Percentiles rank a stretch among this genome's conserved stretches.
These are phyloP conservation scores for Osedax fenrisi DNA, from an alignment of 2,888 invertebrate genomes.

Conservation along the genomic window DNA sequence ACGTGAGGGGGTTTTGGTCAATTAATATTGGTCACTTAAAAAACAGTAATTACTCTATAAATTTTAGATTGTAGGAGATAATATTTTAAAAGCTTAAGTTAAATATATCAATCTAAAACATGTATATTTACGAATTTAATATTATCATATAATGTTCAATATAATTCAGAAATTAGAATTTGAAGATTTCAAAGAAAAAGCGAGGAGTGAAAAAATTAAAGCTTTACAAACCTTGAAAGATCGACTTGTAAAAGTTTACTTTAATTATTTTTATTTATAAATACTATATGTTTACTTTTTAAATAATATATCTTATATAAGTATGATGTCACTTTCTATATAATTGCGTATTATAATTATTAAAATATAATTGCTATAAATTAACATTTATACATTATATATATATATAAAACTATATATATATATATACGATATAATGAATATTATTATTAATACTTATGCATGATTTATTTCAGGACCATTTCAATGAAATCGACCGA, in stretches of 20 bases:
- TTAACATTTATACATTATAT: too few species aligned
- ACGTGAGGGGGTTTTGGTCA: neutral
- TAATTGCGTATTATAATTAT: too few species aligned
- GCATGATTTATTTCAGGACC: conserved; percentile 31
- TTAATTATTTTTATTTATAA: too few species aligned
- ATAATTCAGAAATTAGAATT: conserved; percentile 42
- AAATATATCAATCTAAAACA: too few species aligned
- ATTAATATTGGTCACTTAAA: too few species aligned
- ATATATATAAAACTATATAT: neutral
- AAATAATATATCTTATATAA: too few species aligned
- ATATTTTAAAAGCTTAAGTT: too few species aligned
- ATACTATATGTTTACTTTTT: too few species aligned
- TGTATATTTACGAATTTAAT: neutral
- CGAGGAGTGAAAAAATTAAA: conserved; percentile 42
- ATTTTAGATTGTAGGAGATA: neutral
- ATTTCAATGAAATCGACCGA: conserved; percentile 36
- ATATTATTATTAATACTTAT: neutral
- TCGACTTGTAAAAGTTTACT: conserved; percentile 42
- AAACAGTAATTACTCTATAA: too few species aligned
- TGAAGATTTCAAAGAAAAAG: conserved; percentile 39
- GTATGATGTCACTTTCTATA: too few species aligned
- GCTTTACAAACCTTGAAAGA: conserved; percentile 45
- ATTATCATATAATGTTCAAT: conserved; percentile 1
- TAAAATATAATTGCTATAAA: too few species aligned
- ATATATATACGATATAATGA: neutral